Percentiles rank a stretch among this genome's conserved stretches.
phyloP scores from a whole-genome alignment of 2,113 vertebrate species.

The Rhadina sibilatrix region DNA sequence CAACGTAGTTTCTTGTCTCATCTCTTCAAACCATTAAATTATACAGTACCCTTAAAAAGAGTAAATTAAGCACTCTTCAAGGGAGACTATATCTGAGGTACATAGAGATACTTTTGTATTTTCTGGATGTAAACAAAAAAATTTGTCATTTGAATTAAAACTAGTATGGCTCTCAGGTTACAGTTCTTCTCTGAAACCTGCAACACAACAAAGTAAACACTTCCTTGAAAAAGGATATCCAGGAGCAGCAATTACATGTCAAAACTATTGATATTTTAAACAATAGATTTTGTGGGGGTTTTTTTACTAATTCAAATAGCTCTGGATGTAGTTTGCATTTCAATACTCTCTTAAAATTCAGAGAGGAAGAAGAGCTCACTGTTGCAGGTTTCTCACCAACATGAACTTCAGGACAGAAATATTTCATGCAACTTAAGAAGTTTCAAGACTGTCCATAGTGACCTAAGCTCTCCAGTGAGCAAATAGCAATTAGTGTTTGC shows the following conservation, averaged over 20 bases:
- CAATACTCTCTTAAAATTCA: neutral
- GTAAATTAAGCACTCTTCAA: neutral
- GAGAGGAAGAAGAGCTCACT: neutral
- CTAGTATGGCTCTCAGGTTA: neutral
- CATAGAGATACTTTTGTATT: neutral
- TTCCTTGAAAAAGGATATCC: neutral
- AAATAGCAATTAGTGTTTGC: neutral
- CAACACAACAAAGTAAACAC: neutral
- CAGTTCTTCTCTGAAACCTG: neutral
- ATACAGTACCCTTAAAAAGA: neutral
- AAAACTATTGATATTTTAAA: neutral
- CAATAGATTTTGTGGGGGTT: neutral
- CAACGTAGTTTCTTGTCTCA: neutral
- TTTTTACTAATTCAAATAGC: neutral
- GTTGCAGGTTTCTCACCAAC: neutral
- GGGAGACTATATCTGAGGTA: neutral
- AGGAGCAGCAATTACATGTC: neutral
- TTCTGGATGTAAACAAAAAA: neutral
- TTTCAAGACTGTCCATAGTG: neutral
- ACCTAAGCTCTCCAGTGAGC: neutral
- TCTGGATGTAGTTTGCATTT: conserved; percentile 7
- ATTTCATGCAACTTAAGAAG: neutral
- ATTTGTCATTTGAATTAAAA: neutral
- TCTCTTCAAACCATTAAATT: neutral
- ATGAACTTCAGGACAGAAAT: neutral